A percentile compares a stretch with the other conserved stretches of the same genome.
phyloP scores from a whole-genome alignment of 2,797 vertebrate genomes.

The Helarctos malayanus region DNA sequence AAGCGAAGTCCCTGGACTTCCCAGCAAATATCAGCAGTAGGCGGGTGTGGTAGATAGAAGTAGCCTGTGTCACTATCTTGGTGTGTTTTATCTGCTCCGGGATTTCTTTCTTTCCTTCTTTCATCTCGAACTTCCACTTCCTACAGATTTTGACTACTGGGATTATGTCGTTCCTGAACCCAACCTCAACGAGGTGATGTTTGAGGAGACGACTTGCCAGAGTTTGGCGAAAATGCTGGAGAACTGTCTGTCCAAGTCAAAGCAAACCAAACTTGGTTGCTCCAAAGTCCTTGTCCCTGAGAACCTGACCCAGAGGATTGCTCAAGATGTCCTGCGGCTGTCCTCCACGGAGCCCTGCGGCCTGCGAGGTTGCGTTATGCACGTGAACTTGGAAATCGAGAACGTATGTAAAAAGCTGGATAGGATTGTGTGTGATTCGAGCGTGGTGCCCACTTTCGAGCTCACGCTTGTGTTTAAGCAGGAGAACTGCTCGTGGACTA shows the following conservation, averaged over 20 bases:
- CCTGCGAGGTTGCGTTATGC: conserved; percentile 93
- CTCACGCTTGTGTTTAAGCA: conserved; percentile 95
- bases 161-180: conserved; percentile 91
- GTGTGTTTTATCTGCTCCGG: background rate
- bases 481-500: conserved; percentile 92
- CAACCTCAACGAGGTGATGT: conserved; percentile 88
- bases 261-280: conserved; percentile 93
- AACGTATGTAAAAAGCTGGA: conserved; percentile 93
- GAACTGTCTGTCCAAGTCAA: conserved; percentile 92
- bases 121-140: conserved; percentile 3
- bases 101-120: background rate
- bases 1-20: background rate
- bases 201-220: conserved; percentile 92
- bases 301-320: conserved; percentile 92
- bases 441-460: conserved; percentile 94
- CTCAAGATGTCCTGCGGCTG: conserved; percentile 92
- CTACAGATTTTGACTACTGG: conserved; percentile 93
- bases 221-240: conserved; percentile 93
- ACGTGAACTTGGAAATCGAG: conserved; percentile 92
- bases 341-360: conserved; percentile 94
- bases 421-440: conserved; percentile 91
- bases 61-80: background rate
- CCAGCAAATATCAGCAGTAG: background rate
- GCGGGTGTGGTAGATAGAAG: background rate
- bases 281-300: conserved; percentile 94